phyloP scores from a whole-genome alignment of 2,888 invertebrate species.

The Callinectes sapidus region DNA sequence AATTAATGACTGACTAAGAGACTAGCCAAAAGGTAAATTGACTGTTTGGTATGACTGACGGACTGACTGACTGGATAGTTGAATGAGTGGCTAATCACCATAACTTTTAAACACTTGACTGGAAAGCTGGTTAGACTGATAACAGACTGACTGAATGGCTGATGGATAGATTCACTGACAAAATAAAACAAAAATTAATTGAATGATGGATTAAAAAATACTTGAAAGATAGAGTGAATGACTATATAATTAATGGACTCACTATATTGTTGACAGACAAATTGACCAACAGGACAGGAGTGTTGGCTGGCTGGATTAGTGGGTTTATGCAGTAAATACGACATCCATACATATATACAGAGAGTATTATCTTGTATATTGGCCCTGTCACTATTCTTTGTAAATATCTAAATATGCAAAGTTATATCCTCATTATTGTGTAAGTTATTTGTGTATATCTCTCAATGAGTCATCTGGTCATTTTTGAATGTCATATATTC shows the following conservation, averaged over 20 bases:
- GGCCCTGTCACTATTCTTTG: neutral
- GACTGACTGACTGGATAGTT: neutral
- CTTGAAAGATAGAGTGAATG: neutral
- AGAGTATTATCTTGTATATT: neutral
- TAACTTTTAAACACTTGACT: no score
- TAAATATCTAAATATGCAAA: neutral
- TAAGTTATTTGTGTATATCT: neutral
- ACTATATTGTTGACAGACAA: neutral
- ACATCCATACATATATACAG: neutral
- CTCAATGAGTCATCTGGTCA: neutral
- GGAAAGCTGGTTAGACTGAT: no score
- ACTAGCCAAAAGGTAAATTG: neutral
- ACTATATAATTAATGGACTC: neutral
- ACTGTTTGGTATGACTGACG: neutral
- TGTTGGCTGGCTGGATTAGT: neutral
- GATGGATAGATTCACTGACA: neutral
- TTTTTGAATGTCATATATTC: neutral
- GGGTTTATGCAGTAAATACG: neutral
- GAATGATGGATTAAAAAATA: neutral
- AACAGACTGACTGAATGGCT: neutral
- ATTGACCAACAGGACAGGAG: neutral
- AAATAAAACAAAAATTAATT: neutral
- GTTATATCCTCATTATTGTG: constrained; percentile 1
- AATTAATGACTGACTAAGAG: neutral
- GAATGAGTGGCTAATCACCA: no score